These are phyloP conservation scores for Drosophila picticornis DNA, from an alignment of 2,888 invertebrate genomes.

Conservation along the genomic window DNA sequence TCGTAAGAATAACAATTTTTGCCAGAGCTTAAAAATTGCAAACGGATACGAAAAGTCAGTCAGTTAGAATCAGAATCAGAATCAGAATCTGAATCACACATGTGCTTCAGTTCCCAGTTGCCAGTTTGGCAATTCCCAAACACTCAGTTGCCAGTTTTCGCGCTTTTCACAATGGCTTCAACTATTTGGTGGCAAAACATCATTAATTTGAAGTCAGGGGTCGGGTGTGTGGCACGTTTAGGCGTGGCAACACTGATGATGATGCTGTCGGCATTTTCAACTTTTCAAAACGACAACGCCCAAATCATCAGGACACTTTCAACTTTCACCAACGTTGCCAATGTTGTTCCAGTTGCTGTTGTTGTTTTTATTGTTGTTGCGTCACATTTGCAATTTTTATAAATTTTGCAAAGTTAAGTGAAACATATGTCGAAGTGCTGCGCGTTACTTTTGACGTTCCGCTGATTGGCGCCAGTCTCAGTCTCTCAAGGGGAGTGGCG, in stretches of 20 bases:
- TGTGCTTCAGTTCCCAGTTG: constrained; percentile 79
- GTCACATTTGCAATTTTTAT: constrained; percentile 70
- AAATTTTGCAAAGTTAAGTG: constrained; percentile 69
- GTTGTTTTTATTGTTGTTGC: constrained; percentile 35
- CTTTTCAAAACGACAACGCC: constrained; percentile 56
- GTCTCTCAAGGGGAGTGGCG: not conserved
- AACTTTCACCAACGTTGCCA: constrained; percentile 57
- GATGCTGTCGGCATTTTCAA: constrained; percentile 64
- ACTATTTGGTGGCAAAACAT: constrained; percentile 71
- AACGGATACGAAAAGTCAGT: constrained; percentile 75
- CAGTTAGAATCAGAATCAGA: constrained; percentile 26
- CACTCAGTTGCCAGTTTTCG: constrained; percentile 20
- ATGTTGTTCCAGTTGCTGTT: constrained; percentile 24
- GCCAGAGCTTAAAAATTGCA: constrained; percentile 73
- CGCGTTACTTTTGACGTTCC: constrained; percentile 63
- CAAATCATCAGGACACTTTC: constrained; percentile 66
- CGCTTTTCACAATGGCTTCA: constrained; percentile 44
- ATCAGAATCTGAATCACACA: constrained; percentile 58
- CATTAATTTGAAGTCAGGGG: constrained; percentile 76
- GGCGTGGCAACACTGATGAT: constrained; percentile 54
- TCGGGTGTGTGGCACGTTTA: constrained; percentile 11
- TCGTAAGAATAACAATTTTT: constrained; percentile 47
- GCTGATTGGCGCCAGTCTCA: constrained; percentile 65
- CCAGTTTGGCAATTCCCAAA: too few relatives aligned
- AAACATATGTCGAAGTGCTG: constrained; percentile 68